A percentile compares a stretch with the other conserved stretches of the same genome.
Evolutionary conservation across 2,797 vertebrate genomes (phyloP).

Genomic region (Borostomias antarcticus): DNA sequence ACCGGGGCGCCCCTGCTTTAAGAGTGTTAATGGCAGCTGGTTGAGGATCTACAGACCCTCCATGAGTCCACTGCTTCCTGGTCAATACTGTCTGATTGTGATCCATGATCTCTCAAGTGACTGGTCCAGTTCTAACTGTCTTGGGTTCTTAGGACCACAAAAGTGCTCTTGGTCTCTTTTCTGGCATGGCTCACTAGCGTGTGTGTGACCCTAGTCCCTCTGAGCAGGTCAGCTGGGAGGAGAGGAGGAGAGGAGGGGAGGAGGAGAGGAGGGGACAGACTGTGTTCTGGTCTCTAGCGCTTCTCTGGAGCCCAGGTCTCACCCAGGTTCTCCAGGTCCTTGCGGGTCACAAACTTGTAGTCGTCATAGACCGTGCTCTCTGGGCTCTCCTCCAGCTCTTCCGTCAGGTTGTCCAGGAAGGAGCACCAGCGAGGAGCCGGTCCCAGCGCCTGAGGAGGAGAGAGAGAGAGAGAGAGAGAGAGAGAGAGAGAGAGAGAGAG

Average conservation of each 20-base stretch:
- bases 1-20: too few relatives aligned
- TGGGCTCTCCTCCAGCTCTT: constrained; percentile 96
- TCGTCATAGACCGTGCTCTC: constrained; percentile 97
- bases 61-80: background rate
- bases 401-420: constrained; percentile 95
- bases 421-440: constrained; percentile 97
- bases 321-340: constrained; percentile 96
- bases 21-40: too few relatives aligned
- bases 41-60: too few relatives aligned
- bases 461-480: background rate
- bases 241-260: background rate
- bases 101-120: background rate
- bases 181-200: too few relatives aligned
- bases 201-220: too few relatives aligned
- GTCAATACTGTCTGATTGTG: background rate
- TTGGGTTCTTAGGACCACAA: background rate
- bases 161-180: too few relatives aligned
- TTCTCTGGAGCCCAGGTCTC: too few relatives aligned
- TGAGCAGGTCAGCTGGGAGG: too few relatives aligned
- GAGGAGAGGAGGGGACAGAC: too few relatives aligned
- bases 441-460: constrained; percentile 85
- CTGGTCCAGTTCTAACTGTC: background rate
- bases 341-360: constrained; percentile 96
- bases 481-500: background rate
- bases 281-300: too few relatives aligned